A percentile compares a stretch with the other conserved stretches of the same genome.
These are phyloP conservation scores for Synanceia verrucosa DNA, from an alignment of 2,797 vertebrate genomes.

Conservation along the genomic window DNA sequence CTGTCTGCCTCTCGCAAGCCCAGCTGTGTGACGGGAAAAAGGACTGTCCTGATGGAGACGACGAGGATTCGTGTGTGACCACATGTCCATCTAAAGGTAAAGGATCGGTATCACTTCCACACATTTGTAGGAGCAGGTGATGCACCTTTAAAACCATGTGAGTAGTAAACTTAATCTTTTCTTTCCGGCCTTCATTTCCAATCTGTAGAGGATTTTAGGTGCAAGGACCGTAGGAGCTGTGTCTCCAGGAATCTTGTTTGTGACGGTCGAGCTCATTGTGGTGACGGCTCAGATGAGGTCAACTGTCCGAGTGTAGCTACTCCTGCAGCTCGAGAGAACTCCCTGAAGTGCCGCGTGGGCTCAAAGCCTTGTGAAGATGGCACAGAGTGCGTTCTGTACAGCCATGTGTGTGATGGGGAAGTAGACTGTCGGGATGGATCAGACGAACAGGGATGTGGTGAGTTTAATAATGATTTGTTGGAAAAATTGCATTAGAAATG, in stretches of 20 bases:
- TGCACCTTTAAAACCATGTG: neutral
- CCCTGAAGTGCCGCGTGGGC: conserved; percentile 65
- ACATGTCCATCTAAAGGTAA: conserved; percentile 83
- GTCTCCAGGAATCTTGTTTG: conserved; percentile 61
- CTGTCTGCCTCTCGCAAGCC: conserved; percentile 75
- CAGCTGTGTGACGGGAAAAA: conserved; percentile 85
- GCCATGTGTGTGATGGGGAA: conserved; percentile 87
- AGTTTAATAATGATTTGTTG: neutral
- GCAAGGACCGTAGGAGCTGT: conserved; percentile 61
- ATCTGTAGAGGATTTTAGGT: conserved; percentile 66
- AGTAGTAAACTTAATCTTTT: neutral
- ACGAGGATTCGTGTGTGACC: conserved; percentile 81
- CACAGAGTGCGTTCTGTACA: conserved; percentile 78
- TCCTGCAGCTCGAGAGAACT: neutral
- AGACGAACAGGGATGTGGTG: conserved; percentile 76
- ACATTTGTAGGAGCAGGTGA: neutral
- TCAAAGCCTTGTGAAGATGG: conserved; percentile 80
- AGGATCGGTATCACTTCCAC: neutral
- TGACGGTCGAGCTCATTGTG: conserved; percentile 72
- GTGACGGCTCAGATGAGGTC: conserved; percentile 75
- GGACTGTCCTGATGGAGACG: conserved; percentile 87
- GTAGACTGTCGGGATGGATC: conserved; percentile 87
- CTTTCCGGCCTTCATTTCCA: neutral
- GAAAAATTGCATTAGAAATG: neutral
- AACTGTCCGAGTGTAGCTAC: conserved; percentile 39